Evolutionary conservation across 2,888 invertebrate genomes (phyloP).

Genomic region (Artemia sp.): DNA sequence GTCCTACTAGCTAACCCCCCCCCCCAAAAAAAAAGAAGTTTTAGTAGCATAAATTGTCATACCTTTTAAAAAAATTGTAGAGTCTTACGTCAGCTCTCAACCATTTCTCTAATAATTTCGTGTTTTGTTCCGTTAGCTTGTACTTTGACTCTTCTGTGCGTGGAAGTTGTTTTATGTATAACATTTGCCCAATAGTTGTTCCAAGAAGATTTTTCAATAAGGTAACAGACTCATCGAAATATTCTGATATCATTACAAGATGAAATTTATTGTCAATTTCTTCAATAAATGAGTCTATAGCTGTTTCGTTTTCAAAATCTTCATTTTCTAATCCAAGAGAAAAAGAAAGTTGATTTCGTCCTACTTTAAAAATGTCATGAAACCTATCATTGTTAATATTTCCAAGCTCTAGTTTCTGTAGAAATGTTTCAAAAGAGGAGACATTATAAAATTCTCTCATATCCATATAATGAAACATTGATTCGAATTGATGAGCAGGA

Average conservation of each 20-base stretch:
- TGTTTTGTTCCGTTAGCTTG: neutral
- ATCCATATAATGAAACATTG: neutral
- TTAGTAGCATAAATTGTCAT: neutral
- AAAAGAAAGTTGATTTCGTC: constrained; percentile 7
- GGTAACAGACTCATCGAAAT: neutral
- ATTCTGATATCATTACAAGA: constrained; percentile 6
- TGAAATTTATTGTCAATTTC: neutral
- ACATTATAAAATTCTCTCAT: constrained; percentile 11
- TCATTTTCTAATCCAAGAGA: neutral
- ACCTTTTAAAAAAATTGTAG: neutral
- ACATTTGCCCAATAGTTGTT: neutral
- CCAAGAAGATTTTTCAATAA: neutral
- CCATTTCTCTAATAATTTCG: neutral
- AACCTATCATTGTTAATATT: neutral
- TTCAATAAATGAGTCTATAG: neutral
- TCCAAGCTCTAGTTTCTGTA: neutral
- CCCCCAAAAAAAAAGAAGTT: no score
- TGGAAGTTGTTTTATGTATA: neutral
- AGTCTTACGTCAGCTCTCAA: neutral
- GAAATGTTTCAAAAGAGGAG: neutral
- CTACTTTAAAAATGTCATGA: neutral
- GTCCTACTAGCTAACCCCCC: no score
- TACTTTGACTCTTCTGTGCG: neutral
- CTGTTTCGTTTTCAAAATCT: neutral
- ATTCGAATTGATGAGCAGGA: neutral